Conservation (phyloP, 2,113 vertebrate species). For the Glaucidium brasilianum region DNA sequence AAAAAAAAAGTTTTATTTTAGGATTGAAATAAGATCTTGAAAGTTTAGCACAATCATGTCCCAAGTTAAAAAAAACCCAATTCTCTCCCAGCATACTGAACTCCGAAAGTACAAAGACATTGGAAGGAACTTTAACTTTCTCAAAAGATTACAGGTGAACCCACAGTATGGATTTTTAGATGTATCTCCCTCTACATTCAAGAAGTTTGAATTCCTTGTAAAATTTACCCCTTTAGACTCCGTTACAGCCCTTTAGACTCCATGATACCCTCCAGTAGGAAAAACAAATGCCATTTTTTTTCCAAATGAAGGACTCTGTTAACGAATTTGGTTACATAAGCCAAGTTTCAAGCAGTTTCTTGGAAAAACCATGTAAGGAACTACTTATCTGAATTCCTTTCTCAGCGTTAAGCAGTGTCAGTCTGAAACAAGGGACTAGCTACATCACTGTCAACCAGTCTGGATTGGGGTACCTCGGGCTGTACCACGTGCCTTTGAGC, state of each 20-base stretch:
- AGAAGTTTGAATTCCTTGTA: not conserved
- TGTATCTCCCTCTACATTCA: not conserved
- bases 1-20: not conserved
- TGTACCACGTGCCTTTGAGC: not conserved
- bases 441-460: too few relatives aligned
- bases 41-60: not conserved
- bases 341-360: not conserved
- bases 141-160: too few relatives aligned
- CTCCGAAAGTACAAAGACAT: not conserved
- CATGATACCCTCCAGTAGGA: not conserved
- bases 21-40: not conserved
- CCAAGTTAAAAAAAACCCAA: not conserved
- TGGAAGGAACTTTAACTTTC: not conserved
- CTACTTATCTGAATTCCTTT: not conserved
- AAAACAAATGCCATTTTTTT: not conserved
- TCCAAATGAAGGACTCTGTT: not conserved
- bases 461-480: not conserved
- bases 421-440: not conserved
- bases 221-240: not conserved
- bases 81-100: not conserved
- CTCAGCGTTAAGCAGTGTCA: accelerated
- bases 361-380: not conserved
- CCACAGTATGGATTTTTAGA: not conserved
- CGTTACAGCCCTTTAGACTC: not conserved
- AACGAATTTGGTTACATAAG: not conserved